Evolutionary conservation across 1,140 invertebrate genomes (phyloP), one percentile per base, ranked within the genome.

Genomic region (Papilio dardanus): DNA sequence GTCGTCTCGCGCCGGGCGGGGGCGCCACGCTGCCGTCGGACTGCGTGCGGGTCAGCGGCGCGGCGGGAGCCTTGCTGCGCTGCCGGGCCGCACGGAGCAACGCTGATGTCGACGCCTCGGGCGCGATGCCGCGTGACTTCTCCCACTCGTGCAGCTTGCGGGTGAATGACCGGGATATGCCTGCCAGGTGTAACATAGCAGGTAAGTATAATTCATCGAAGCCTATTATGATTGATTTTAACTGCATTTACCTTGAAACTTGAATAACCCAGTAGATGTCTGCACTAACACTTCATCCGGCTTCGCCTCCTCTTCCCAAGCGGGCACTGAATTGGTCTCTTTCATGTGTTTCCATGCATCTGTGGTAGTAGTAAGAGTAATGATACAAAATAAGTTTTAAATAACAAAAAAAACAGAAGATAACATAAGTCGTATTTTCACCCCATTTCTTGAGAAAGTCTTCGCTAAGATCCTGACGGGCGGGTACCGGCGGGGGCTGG

Each of bases 71-170:
- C 95, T 95, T 85, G 95, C 46, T 82, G 30, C 85, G 83, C 2
- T 86, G 89, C 3, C 80, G 77, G 2, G 93, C 93, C 16, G 92
- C 92, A 8, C 95, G 95, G 0, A 98, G 90, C 0, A 97, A 86
- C 0, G 96, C 96, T 76, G 97, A 97, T 0, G 97, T 97, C 0
- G 97, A 97, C 0, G 95, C 95, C 88, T 97, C 97, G 0, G 96
- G 97, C 0, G 95, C 96, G 68, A 97, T 97, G 3, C 97, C 97
- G 66, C 95, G 93, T 33, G 97, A 96, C 77, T 97, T 97, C 87
- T 98, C 97, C 98, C 97, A 98, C 87, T 98, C 97, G 87, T 97
- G 97, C 0, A 98, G 93, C 86, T 98, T 98, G 42, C 97, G 96
- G 0, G 97, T 98, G 86, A 98, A 98, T 79, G 97, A 97, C 69